Evolutionary conservation across 2,797 vertebrate genomes (phyloP), one percentile per base, ranked within the genome.

Genomic region (Menidia menidia): DNA sequence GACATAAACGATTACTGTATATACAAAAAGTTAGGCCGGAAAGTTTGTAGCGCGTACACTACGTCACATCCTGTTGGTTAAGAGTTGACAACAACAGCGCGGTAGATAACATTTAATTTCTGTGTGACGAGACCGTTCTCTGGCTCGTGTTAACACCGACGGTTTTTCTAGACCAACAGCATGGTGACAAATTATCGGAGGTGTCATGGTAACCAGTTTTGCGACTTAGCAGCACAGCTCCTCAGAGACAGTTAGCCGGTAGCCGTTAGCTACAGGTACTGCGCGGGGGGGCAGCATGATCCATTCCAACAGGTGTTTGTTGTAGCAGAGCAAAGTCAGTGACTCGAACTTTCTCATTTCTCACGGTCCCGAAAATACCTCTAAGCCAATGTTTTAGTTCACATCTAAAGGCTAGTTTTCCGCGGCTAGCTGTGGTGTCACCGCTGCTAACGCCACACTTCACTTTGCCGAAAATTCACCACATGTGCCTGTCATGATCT

Each of bases 41-140:
- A 65, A 31, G 56, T 2, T 3, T 7, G 1, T 18, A 45, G 31
- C 89, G 81, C 90, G 89, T 90, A 87, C 85, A 84, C 83, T 73
- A 35, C 53, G 13, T 3, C 41, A 30, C 32, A 60, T 80, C 75
- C 81, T 62, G 63, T 60, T 39, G 1, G 51, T 16, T 25, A 25
- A 25, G 25, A 25, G 25, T 25, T 14, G 35, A 25, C 30, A 14
- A 0, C 2, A 48, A 3, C 4, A 59, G 13, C 39, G 45, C 41
- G 13, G n/a, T 6, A 14, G 1, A 2, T 39, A 15, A 57, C 39
- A 42, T n/a, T 1, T 47, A 19, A 8, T 47, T 42, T 53, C 44
- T 50, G 1, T 11, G 2, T 43, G 19, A 32, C 32, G 51, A 19
- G 0, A 35, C 0, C 39, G 30, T 60, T 76, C 69, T 30, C 0